Evolutionary conservation across 2,113 vertebrate species (phyloP), one percentile per base, ranked within the genome.

Genomic region (Rutilus rutilus): DNA sequence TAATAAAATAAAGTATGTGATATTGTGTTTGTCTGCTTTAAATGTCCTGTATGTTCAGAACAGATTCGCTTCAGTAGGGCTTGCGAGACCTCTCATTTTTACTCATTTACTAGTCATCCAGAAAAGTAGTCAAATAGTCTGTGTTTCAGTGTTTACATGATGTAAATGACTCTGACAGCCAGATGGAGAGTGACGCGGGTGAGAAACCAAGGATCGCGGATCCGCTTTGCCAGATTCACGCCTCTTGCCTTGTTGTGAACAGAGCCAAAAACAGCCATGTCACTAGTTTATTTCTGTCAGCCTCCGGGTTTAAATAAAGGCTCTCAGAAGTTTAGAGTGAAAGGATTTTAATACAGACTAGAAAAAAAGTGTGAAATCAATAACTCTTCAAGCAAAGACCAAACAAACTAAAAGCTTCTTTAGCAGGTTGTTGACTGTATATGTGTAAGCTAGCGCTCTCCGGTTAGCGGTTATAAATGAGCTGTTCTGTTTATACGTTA

Each of bases 401-500:
- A 42, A 71, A 71, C 36, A 71, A 42, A 42, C 36, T n/a, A n/a
- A 42, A 71, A 71, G 36, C 36, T 39, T 52, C 73, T 50, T 19
- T 17, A 59, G 52, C 27, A 23, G 1, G 52, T 21, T 33, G 74
- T 54, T 78, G 52, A 19, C 45, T n/a, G 23, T 76, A 30, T 52
- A 52, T 30, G 47, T 50, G 15, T 50, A 33, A 33, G 33, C 33
- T 33, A 33, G 21, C 23, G 71, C 47, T 77, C 74, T 77, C 50
- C 25, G 74, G 25, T 77, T 77, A 19, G 50, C 27, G 23, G 57
- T 80, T 62, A 64, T 80, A 62, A 62, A 62, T 45, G 57, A 62
- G 54, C 59, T 80, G 57, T 62, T 80, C 33, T 80, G 54, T 80
- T 80, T 80, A 62, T 80, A 80, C 36, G 23, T 62, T 27, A 64